phyloP scores from a whole-genome alignment of 2,113 vertebrate genomes.

The Astatotilapia flaviijosephi region DNA sequence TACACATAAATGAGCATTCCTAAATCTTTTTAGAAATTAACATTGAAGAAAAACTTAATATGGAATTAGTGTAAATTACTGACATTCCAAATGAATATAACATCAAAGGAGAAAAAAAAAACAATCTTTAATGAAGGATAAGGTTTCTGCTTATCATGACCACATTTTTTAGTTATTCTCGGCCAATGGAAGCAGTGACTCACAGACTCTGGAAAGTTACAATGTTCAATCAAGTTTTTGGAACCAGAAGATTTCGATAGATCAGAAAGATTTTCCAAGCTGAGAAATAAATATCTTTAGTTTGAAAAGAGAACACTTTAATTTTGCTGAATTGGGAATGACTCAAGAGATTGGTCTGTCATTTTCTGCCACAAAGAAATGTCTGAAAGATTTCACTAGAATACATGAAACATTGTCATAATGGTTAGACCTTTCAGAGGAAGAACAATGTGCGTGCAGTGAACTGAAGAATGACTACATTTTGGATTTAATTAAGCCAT shows the following conservation, averaged over 20 bases:
- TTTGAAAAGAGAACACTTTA: not conserved
- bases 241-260: not conserved
- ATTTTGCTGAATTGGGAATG: constrained; percentile 18
- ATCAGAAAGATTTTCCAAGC: not conserved
- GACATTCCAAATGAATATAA: not conserved
- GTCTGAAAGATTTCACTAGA: constrained; percentile 6
- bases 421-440: not conserved
- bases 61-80: not conserved
- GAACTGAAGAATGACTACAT: constrained; percentile 13
- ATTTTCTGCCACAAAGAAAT: constrained; percentile 32
- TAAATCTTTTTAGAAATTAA: not conserved
- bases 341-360: constrained; percentile 14
- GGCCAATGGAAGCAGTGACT: not conserved
- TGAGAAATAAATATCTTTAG: not conserved
- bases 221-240: not conserved
- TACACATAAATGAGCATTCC: not conserved
- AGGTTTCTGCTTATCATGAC: not conserved
- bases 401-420: not conserved
- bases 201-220: not conserved
- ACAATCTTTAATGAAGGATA: not conserved
- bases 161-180: not conserved
- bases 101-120: not conserved
- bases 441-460: constrained; percentile 20
- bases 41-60: not conserved
- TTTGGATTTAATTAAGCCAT: constrained; percentile 38